Evolutionary conservation across 2,888 invertebrate species (phyloP).

Genomic region (Pyrochroa serraticornis): DNA sequence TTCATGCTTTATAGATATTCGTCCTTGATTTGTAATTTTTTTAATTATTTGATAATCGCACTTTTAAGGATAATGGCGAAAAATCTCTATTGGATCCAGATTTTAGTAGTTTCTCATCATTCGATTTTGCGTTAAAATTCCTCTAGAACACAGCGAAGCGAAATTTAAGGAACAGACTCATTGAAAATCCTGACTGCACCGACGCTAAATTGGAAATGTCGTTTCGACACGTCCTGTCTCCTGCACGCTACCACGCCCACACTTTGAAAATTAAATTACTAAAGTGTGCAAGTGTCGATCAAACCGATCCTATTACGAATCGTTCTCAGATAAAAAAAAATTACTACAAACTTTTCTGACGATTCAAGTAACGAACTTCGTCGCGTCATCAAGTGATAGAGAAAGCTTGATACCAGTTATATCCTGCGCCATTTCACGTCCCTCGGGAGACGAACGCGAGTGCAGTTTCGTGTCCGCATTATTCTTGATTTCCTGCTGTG

Average conservation of each 20-base stretch:
- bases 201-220: conserved; percentile 40
- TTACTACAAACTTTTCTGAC: not conserved
- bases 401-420: conserved; percentile 29
- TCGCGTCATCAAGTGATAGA: conserved; percentile 26
- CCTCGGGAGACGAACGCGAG: conserved; percentile 60
- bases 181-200: conserved; percentile 10
- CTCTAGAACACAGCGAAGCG: no score
- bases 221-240: conserved; percentile 43
- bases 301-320: conserved; percentile 6
- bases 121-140: no score
- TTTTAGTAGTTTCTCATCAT: no score
- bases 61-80: no score
- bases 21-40: no score
- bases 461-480: conserved; percentile 71
- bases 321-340: not conserved
- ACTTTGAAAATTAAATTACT: conserved; percentile 44
- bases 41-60: no score
- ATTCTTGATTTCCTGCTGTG: conserved; percentile 68
- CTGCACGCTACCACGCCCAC: conserved; percentile 41
- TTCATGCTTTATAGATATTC: no score
- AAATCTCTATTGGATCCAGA: no score
- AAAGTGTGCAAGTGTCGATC: conserved; percentile 33
- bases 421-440: conserved; percentile 54
- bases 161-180: no score
- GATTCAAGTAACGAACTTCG: conserved; percentile 5